Evolutionary conservation across 1,140 invertebrate genomes (phyloP), one percentile per base, ranked within the genome.

Genomic region (Magallana ariakensis): DNA sequence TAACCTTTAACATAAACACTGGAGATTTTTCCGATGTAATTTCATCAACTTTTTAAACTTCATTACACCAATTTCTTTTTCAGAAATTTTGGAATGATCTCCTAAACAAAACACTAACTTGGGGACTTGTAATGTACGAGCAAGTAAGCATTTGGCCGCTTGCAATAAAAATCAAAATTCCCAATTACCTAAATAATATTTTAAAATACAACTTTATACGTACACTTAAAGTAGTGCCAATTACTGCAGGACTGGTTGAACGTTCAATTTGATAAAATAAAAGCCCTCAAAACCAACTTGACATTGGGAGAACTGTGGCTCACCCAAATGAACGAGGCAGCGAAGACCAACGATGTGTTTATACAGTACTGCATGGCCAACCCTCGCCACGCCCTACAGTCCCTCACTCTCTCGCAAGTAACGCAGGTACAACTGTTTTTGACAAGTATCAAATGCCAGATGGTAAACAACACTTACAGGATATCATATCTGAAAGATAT

Each of bases 281-380:
- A 75, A 11, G 85, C 84, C 53, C 55, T 88, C 7, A 75, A 85
- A 66, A 88, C 89, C 3, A 87, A 90, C 81, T 55, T 93, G 15
- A 87, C 33, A 53, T 54, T 91, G 16, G 92, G 90, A 13, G 57
- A 89, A 9, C 11, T 80, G 33, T 89, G 88, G 88, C 54, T 89
- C 16, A 80, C 75, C n/a, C 88, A 90, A 56, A 93, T 93, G 92
- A 91, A 89, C 16, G 62, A 83, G 16, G 90, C 89, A 15, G 91
- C 91, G 3, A 84, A 83, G 16, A 70, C 58, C 9, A 57, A 82
- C 46, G 88, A 87, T 5, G 53, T 92, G 10, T 83, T 87, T 16
- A 92, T 92, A 16, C 92, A 92, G 86, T 92, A 92, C 70, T 92
- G 91, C 70, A 91, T 89, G 88, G 55, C 92, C 11, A 85, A 87